phyloP scores from a whole-genome alignment of 2,113 vertebrate species.

The Picathartes gymnocephalus region DNA sequence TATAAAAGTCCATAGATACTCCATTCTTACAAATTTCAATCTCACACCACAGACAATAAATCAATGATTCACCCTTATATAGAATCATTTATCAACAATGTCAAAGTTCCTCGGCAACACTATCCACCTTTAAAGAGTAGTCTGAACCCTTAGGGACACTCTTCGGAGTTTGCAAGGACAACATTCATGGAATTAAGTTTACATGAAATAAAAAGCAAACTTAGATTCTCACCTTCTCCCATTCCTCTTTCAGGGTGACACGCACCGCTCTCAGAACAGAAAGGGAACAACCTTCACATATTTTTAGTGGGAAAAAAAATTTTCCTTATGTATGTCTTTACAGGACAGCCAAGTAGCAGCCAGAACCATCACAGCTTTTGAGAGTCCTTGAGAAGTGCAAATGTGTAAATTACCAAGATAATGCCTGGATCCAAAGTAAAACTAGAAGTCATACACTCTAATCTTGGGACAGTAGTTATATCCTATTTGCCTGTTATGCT shows the following conservation, averaged over 20 bases:
- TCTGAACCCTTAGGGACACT: neutral
- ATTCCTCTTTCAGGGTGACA: neutral
- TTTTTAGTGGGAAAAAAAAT: neutral
- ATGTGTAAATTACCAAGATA: neutral
- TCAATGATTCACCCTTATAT: slow-evolving; percentile 9
- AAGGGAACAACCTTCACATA: neutral
- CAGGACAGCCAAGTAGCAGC: neutral
- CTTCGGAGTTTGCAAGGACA: neutral
- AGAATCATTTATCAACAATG: slow-evolving; percentile 36
- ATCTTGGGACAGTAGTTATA: neutral
- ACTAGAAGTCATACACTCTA: neutral
- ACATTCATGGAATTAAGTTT: neutral
- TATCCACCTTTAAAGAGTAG: neutral
- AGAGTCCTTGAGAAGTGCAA: neutral
- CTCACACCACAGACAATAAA: slow-evolving; percentile 16
- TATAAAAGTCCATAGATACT: neutral
- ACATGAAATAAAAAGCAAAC: neutral
- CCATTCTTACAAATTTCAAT: slow-evolving; percentile 24
- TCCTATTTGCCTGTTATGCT: neutral
- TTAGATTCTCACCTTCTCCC: neutral
- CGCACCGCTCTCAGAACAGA: neutral
- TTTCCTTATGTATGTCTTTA: neutral
- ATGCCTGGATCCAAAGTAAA: neutral
- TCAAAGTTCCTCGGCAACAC: neutral
- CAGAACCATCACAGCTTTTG: neutral